Percentiles rank a stretch among this genome's conserved stretches.
phyloP scores from a whole-genome alignment of 2,888 invertebrate species.

The Entomobrya proxima region DNA sequence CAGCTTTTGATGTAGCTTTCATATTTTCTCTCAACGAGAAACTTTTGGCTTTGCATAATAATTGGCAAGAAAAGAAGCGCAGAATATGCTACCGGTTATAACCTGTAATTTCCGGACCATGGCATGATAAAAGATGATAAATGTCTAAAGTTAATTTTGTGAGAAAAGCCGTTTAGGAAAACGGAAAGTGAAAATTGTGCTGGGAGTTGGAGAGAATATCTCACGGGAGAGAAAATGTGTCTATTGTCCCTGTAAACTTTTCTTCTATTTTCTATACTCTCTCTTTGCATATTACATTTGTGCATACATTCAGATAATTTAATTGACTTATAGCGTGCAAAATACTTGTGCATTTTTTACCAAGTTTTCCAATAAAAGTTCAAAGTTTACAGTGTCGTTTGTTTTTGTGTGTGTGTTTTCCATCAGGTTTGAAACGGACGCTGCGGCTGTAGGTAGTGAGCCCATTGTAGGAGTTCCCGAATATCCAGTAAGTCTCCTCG shows the following conservation, averaged over 20 bases:
- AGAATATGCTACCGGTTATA: not conserved
- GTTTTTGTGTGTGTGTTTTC: too few relatives aligned
- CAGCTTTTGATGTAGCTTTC: too few relatives aligned
- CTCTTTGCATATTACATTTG: not conserved
- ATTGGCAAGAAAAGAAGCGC: not conserved
- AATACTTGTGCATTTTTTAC: too few relatives aligned
- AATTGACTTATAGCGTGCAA: too few relatives aligned
- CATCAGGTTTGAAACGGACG: slow-evolving; percentile 68
- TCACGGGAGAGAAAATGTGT: not conserved
- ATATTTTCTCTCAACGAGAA: too few relatives aligned
- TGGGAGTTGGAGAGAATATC: not conserved
- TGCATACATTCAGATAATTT: too few relatives aligned
- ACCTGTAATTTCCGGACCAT: slow-evolving; percentile 32
- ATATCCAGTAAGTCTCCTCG: slow-evolving; percentile 62
- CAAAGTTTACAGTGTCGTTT: not conserved
- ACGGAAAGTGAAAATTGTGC: slow-evolving; percentile 36
- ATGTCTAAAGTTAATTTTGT: not conserved
- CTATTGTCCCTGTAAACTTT: slow-evolving; percentile 26
- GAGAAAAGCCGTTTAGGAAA: slow-evolving; percentile 2
- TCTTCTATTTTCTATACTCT: not conserved
- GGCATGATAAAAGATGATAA: slow-evolving; percentile 30
- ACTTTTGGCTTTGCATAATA: too few relatives aligned
- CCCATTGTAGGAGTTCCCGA: slow-evolving; percentile 52
- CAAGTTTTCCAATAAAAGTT: too few relatives aligned
- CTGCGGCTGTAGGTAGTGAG: slow-evolving; percentile 53